Evolutionary conservation across 2,113 vertebrate species (phyloP).

Genomic region (Syrmaticus mikado): DNA sequence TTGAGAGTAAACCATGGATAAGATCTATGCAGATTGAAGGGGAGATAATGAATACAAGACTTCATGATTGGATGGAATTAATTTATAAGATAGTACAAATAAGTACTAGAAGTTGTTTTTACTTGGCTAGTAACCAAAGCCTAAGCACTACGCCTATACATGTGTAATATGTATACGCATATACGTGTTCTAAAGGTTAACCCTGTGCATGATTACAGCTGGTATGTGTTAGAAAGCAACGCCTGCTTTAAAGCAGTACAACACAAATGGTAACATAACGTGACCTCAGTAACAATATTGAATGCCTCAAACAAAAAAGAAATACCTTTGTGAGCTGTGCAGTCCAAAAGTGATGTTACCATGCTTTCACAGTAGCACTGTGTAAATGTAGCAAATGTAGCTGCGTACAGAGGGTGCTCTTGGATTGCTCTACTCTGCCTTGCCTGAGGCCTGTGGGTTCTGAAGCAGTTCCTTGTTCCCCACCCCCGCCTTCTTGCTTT

Average conservation of each 20-base stretch:
- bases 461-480: not conserved
- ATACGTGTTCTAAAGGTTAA: not conserved
- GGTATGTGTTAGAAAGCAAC: not conserved
- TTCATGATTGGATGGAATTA: not conserved
- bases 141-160: fast-evolving
- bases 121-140: not conserved
- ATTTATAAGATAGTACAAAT: not conserved
- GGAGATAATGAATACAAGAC: not conserved
- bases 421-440: not conserved
- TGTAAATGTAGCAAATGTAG: fast-evolving
- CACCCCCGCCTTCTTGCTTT: not conserved
- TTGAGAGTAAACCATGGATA: not conserved
- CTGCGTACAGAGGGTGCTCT: not conserved
- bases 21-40: not conserved
- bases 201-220: not conserved
- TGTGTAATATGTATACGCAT: too few relatives aligned
- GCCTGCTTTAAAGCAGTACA: not conserved
- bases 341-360: too few relatives aligned
- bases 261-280: fast-evolving
- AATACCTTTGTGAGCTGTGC: fast-evolving
- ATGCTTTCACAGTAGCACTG: fast-evolving
- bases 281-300: fast-evolving
- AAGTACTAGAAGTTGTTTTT: not conserved
- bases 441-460: not conserved
- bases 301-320: not conserved